Evolutionary conservation across 2,888 invertebrate species (phyloP), one percentile per base, ranked within the genome.

Genomic region (Trileptium ribeirensis): DNA sequence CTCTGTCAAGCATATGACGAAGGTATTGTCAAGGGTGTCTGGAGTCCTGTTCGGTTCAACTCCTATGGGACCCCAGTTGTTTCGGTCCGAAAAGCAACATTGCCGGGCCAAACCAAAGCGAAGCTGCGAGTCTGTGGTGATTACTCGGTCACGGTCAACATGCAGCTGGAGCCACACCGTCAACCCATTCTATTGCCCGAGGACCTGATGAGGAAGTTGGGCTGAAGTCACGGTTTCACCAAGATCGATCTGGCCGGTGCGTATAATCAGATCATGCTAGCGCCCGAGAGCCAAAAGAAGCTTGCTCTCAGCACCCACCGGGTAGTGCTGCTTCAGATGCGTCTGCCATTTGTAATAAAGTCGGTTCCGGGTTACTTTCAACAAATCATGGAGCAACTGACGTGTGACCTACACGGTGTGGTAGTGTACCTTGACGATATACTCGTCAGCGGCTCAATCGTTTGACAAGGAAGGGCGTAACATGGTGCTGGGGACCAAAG

Each of bases 351-450:
- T 39, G 82, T 40, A 3, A 67, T 78, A 15, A 78, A 67, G 51
- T 78, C 79, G 3, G 79, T n/a, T 78, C 79, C 79, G 2, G 81
- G 82, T n/a, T 82, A 82, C 37, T 81, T 82, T 74, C 81, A 81
- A 67, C 24, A 82, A 37, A 82, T 82, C 74, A 81, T 81, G 81
- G 81, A 82, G 2, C 81, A 82, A 33, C 82, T 81, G 29, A 82
- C 82, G 3, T 24, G 19, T 3, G 81, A 82, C 67, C 31, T 81
- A 33, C 29, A 15, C 2, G 81, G 81, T 39, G 70, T 82, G 1
- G 81, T 81, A 19, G 81, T 81, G 67, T 81, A 82, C 75, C 81
- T 80, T 24, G 81, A 78, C n/a, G 79, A 78, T 34, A 78, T 78
- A 24, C 31, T 78, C n/a, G 67, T 78, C 67, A 78, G 29, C 29